A percentile compares a stretch with the other conserved stretches of the same genome.
Evolutionary conservation across 2,888 invertebrate genomes (phyloP).

Genomic region (Nineta flava): DNA sequence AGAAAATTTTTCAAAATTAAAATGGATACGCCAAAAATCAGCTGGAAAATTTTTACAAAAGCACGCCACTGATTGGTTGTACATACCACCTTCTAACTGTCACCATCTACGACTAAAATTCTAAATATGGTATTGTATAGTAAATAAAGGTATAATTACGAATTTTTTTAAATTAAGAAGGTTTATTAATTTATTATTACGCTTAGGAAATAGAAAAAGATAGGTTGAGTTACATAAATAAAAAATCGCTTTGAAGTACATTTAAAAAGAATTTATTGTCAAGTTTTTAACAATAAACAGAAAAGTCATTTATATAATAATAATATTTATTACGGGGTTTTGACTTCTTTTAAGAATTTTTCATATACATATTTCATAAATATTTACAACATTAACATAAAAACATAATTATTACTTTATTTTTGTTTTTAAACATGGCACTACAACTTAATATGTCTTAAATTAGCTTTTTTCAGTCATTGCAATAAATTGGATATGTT

Average conservation of each 20-base stretch:
- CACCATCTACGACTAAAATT: background rate
- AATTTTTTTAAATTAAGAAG: background rate
- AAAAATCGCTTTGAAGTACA: background rate
- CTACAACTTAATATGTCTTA: conserved; percentile 3
- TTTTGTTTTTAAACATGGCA: conserved; percentile 4
- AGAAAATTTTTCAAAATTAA: no score
- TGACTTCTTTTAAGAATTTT: background rate
- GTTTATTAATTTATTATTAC: background rate
- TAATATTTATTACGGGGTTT: background rate
- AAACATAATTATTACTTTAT: conserved; percentile 2
- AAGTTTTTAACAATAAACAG: conserved; percentile 7
- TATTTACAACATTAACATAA: conserved; percentile 4
- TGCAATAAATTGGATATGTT: conserved; percentile 2
- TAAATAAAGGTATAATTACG: background rate
- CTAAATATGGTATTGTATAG: background rate
- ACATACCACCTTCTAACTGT: background rate
- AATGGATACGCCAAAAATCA: no score
- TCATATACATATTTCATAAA: background rate
- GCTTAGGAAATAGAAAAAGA: no score
- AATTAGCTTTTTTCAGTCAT: conserved; percentile 2
- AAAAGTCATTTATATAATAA: background rate
- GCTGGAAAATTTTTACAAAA: no score
- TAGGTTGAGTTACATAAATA: background rate
- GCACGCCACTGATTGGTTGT: background rate
- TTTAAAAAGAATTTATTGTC: conserved; percentile 6